Evolutionary conservation across 2,888 invertebrate species (phyloP).

Genomic region (Nemapogon koenigi): DNA sequence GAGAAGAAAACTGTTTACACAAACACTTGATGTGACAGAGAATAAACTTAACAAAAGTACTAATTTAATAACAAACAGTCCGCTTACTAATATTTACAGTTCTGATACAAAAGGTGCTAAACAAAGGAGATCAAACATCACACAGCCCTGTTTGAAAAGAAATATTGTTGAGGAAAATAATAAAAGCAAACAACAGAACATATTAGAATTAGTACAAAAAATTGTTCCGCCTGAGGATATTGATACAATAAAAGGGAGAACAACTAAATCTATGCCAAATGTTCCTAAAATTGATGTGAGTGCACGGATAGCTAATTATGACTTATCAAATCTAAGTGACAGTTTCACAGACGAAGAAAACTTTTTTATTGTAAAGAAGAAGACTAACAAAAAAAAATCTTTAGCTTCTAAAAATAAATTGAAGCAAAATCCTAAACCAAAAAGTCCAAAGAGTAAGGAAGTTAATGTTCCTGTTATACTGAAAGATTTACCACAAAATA

Average conservation of each 20-base stretch:
- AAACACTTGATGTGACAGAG: conserved; percentile 42
- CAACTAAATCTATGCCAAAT: conserved; percentile 15
- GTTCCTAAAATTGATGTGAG: conserved; percentile 21
- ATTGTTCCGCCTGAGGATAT: conserved; percentile 43
- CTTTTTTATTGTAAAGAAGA: conserved; percentile 23
- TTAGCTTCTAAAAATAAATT: neutral
- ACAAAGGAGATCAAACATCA: conserved; percentile 38
- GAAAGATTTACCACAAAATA: too few relatives aligned
- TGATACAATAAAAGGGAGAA: conserved; percentile 27
- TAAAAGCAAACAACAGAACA: conserved; percentile 19
- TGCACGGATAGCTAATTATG: conserved; percentile 31
- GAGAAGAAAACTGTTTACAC: conserved; percentile 49
- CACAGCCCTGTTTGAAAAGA: conserved; percentile 39
- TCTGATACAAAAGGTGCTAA: conserved; percentile 35
- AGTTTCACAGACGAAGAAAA: conserved; percentile 49
- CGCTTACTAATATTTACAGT: conserved; percentile 29
- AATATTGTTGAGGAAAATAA: conserved; percentile 34
- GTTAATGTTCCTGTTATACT: too few relatives aligned
- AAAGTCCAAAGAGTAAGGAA: too few relatives aligned
- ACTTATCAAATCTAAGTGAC: conserved; percentile 34
- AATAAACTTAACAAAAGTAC: conserved; percentile 28
- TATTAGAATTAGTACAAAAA: conserved; percentile 46
- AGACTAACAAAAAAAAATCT: conserved; percentile 1
- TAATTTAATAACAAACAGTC: conserved; percentile 27
- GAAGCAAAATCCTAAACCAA: too few relatives aligned